Evolutionary conservation across 2,797 vertebrate genomes (phyloP).

Genomic region (Cirrhinus mrigala): DNA sequence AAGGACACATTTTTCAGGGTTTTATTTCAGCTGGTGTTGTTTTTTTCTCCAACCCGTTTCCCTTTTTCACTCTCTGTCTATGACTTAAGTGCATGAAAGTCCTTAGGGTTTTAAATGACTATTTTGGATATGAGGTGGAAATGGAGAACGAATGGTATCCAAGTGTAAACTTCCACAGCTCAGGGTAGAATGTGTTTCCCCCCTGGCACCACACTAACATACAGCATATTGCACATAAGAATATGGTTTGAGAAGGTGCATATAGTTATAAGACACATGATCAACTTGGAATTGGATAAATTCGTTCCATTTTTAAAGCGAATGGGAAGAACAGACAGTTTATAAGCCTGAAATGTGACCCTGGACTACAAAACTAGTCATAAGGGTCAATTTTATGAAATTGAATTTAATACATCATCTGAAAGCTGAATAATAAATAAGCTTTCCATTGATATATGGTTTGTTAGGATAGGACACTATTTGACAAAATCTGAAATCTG

Average conservation of each 20-base stretch:
- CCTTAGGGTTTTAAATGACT: constrained; percentile 23
- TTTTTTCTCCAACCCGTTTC: neutral
- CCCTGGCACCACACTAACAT: neutral
- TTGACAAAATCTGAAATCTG: no score
- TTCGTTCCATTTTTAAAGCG: no score
- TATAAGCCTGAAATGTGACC: no score
- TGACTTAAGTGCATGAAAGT: constrained; percentile 20
- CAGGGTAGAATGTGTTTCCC: constrained; percentile 5
- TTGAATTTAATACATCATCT: no score
- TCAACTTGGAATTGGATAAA: no score
- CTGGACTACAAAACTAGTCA: no score
- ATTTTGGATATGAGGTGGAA: constrained; percentile 17
- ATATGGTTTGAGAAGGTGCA: neutral
- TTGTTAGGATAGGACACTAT: no score
- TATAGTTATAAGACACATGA: neutral
- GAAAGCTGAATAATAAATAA: no score
- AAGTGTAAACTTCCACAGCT: constrained; percentile 30
- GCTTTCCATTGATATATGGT: no score
- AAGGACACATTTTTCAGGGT: constrained; percentile 81
- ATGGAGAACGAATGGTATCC: constrained; percentile 21
- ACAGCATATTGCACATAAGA: neutral
- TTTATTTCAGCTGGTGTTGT: constrained; percentile 73
- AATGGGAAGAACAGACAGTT: no score
- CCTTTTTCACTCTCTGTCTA: constrained; percentile 64
- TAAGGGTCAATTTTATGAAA: no score